Evolutionary conservation across 2,797 vertebrate species (phyloP), one percentile per base, ranked within the genome.

Genomic region (Malurus splendens): DNA sequence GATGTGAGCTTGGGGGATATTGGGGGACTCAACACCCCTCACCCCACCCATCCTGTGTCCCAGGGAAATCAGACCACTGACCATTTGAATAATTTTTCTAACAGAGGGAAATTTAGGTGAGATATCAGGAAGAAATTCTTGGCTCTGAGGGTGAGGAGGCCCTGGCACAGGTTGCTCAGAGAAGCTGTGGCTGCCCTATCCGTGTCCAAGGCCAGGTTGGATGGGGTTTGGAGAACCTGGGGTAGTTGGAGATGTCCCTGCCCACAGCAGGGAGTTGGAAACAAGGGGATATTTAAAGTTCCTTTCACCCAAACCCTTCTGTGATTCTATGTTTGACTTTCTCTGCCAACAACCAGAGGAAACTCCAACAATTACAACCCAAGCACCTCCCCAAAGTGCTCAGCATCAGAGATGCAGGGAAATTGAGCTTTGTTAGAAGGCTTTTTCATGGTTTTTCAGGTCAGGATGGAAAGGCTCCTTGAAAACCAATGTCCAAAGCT

Each of bases 11-110:
- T 24, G 57, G 45, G 41, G 16, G 30, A 18, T 14, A 12, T 0
- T 4, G 2, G 25, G 42, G 42, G 4, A 25, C 20, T 2, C 2
- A n/a, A 50, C 45, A 55, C 18, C 22, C 22, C 36, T 67, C 39
- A 45, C 7, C 23, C 27, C 36, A 30, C 9, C 16, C 0, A 0
- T 54, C 13, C 45, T 62, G 7, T 0, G 0, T 50, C 50, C 14
- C 9, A 32, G 24, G 42, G 25, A 44, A 56, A 51, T 38, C 13
- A 55, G 10, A 36, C 3, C 30, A 47, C 22, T 0, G 2, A 20
- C 42, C 54, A 24, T 28, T 8, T 16, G 8, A 33, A 38, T 41
- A 13, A 3, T 2, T 36, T 36, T 72, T 55, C 55, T 75, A 38
- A 45, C 89, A 61, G 14, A n/a, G 12, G 4, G 24, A 68, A 12